These are phyloP conservation scores for Hyles euphorbiae DNA, from an alignment of 1,140 invertebrate species.

Conservation along the genomic window DNA sequence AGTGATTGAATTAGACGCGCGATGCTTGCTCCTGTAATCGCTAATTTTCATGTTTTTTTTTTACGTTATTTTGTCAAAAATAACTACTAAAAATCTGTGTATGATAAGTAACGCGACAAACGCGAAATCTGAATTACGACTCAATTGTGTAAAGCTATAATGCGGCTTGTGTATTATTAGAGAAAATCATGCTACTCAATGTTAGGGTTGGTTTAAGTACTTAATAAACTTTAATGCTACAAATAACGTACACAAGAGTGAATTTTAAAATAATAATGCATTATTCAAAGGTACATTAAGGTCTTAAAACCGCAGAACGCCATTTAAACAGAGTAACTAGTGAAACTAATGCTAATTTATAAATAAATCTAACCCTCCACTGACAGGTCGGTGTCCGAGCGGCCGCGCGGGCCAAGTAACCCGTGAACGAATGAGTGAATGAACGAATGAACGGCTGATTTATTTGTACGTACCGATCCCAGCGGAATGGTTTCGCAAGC, in stretches of 20 bases:
- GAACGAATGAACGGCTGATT: constrained; percentile 53
- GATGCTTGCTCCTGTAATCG: not conserved
- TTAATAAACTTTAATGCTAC: no score
- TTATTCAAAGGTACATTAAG: no score
- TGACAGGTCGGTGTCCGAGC: constrained; percentile 22
- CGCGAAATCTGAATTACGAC: no score
- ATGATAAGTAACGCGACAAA: no score
- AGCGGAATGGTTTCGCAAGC: constrained; percentile 32
- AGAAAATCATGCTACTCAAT: no score
- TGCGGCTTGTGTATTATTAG: no score
- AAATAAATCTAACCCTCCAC: constrained; percentile 22
- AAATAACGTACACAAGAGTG: no score
- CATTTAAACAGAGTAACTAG: not conserved
- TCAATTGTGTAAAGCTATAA: no score
- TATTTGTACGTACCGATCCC: constrained; percentile 43
- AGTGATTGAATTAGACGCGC: constrained; percentile 15
- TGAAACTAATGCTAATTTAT: constrained; percentile 20
- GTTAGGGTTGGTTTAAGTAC: no score
- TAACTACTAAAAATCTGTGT: no score
- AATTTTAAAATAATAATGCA: no score
- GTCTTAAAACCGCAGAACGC: not conserved
- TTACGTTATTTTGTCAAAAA: not conserved
- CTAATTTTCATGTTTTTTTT: not conserved
- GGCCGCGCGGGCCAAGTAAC: constrained; percentile 18
- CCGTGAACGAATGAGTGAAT: constrained; percentile 32